Evolutionary conservation across 2,797 vertebrate genomes (phyloP).

Genomic region (Cheirogaleus major): DNA sequence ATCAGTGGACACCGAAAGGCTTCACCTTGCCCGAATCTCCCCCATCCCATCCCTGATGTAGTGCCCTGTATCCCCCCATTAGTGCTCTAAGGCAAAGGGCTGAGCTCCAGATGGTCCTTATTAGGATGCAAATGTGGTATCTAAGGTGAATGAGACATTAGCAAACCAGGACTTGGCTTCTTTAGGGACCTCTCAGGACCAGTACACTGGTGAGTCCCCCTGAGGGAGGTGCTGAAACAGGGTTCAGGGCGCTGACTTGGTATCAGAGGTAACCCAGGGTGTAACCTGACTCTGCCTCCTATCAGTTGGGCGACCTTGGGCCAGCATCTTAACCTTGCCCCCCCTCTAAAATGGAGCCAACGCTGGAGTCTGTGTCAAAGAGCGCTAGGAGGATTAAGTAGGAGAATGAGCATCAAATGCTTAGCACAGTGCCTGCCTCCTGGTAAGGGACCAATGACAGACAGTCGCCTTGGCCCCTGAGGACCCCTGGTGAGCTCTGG

Average conservation of each 20-base stretch:
- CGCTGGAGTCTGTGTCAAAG: neutral
- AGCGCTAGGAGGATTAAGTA: neutral
- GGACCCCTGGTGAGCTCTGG: no score
- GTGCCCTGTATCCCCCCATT: fast-evolving
- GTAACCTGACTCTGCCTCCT: neutral
- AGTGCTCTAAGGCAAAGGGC: neutral
- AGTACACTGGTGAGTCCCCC: neutral
- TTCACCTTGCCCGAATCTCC: neutral
- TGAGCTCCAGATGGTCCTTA: neutral
- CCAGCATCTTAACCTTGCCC: neutral
- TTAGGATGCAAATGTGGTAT: neutral
- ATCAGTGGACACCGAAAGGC: fast-evolving
- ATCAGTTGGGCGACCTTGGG: neutral
- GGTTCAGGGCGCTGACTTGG: neutral
- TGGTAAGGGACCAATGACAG: neutral
- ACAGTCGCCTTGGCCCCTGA: neutral
- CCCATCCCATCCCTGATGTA: neutral
- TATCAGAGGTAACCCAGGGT: neutral
- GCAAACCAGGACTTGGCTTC: neutral
- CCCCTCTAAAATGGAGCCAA: neutral
- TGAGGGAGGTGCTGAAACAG: neutral
- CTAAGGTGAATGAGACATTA: neutral
- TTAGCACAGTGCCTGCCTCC: neutral
- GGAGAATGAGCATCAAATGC: neutral
- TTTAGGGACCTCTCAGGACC: neutral